These are phyloP conservation scores for Troilus luridus DNA, from an alignment of 2,888 invertebrate genomes.

Conservation along the genomic window DNA sequence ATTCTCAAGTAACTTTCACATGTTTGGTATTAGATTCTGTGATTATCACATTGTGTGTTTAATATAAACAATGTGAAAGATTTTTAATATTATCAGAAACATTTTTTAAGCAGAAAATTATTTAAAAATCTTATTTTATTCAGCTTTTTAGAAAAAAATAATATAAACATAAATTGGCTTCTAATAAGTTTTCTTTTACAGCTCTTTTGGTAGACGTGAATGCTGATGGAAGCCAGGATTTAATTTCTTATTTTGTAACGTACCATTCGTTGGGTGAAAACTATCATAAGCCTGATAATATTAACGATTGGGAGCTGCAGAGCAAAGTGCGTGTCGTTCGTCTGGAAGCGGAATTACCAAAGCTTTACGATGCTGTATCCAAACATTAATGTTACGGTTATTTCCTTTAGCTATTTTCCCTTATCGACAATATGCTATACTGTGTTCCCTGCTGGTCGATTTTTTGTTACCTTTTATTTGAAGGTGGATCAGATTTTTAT, in stretches of 20 bases:
- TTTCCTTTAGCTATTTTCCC: constrained; percentile 11
- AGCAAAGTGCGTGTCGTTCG: constrained; percentile 80
- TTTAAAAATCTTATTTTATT: no score
- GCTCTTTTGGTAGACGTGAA: constrained; percentile 83
- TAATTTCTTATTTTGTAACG: constrained; percentile 82
- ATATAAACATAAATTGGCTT: neutral
- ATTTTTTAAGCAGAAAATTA: no score
- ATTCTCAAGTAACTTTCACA: no score
- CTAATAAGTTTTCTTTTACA: constrained; percentile 55
- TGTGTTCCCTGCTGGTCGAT: neutral
- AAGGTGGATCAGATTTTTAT: neutral
- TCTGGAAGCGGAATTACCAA: constrained; percentile 81
- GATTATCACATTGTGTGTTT: no score
- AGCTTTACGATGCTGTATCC: constrained; percentile 72
- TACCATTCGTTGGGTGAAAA: constrained; percentile 70
- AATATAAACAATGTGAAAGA: no score
- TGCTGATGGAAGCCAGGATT: constrained; percentile 81
- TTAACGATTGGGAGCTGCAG: constrained; percentile 74
- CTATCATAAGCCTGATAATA: constrained; percentile 67
- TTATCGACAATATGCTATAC: constrained; percentile 17
- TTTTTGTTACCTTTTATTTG: neutral
- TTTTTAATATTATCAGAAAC: no score
- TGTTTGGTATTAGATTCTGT: no score
- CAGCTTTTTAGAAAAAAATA: no score
- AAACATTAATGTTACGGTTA: constrained; percentile 18